These are phyloP conservation scores for Spilarctia lutea DNA, from an alignment of 2,888 invertebrate species.

Conservation along the genomic window DNA sequence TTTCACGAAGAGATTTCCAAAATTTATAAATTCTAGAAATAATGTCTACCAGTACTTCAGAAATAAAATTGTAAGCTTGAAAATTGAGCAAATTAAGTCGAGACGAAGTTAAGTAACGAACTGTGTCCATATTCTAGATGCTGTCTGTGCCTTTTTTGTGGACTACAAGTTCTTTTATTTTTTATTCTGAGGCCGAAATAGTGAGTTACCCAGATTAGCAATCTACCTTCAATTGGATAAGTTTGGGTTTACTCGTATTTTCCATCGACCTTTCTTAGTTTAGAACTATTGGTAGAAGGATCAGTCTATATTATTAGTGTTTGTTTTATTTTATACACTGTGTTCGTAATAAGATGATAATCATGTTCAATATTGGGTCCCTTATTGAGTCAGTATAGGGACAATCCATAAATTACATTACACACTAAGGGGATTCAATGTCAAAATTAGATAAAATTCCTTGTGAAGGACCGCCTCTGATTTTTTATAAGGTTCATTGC, in stretches of 20 bases:
- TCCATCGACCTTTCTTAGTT: background rate
- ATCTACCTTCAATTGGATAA: conserved; percentile 7
- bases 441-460: background rate
- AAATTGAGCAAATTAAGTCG: conserved; percentile 25
- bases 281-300: background rate
- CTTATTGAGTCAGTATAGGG: background rate
- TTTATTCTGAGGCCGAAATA: conserved; percentile 1
- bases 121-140: conserved; percentile 24
- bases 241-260: background rate
- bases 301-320: background rate
- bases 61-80: conserved; percentile 23
- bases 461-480: too few relatives aligned
- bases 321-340: background rate
- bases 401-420: background rate
- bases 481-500: background rate
- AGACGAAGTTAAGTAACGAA: conserved; percentile 22
- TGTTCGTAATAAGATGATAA: background rate
- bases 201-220: background rate
- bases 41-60: conserved; percentile 22
- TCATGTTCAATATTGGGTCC: background rate
- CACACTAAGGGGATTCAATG: background rate
- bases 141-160: conserved; percentile 37
- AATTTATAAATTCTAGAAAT: conserved; percentile 23
- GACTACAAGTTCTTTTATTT: background rate
- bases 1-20: background rate